Evolutionary conservation across 1,140 invertebrate genomes (phyloP), one percentile per base, ranked within the genome.

Genomic region (Lepidurus arcticus): DNA sequence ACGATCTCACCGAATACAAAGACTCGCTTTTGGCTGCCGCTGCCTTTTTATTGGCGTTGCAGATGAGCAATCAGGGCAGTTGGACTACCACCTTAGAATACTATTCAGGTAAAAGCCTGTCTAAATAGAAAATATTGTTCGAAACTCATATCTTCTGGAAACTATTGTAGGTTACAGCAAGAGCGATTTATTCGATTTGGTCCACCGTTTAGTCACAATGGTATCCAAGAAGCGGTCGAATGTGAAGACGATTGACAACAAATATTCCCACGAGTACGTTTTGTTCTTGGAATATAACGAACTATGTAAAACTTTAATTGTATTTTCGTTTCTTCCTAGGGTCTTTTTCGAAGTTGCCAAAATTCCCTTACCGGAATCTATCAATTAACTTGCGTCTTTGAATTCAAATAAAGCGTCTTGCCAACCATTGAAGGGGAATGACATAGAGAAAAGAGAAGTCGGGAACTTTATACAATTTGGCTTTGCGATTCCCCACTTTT

Each of bases 1-100:
- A 98, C 85, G 86, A 89, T 3, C 91, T 94, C 75, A 89, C 96
- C 80, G 86, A 85, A 11, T 87, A 89, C 21, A 90, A 90, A 16
- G 97, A 99, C 83, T 97, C 95, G 47, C 90, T 93, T 86, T 88
- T 97, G 86, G 96, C 95, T 42, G 91, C 93, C 34, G 93, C 94
- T 44, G 88, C 92, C 53, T 87, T 99, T 1, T 90, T 92, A 80
- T 87, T 99, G 73, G 95, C 97, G 7, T 84, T 96, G 73, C 88
- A 90, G 81, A 98, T 98, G 93, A 90, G 92, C 85, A 87, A 89
- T 80, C 84, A 92, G 78, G 88, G 90, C 82, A 84, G 86, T 44
- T 94, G 96, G 95, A 92, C 88, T 26, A 82, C 88, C 53, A 94
- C 94, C 0, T 86, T 98, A 80, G 87, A 91, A 82, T 93, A 94